Percentiles rank a stretch among this genome's conserved stretches.
These are phyloP conservation scores for Hetaerina titia DNA, from an alignment of 2,888 invertebrate species.

Conservation along the genomic window DNA sequence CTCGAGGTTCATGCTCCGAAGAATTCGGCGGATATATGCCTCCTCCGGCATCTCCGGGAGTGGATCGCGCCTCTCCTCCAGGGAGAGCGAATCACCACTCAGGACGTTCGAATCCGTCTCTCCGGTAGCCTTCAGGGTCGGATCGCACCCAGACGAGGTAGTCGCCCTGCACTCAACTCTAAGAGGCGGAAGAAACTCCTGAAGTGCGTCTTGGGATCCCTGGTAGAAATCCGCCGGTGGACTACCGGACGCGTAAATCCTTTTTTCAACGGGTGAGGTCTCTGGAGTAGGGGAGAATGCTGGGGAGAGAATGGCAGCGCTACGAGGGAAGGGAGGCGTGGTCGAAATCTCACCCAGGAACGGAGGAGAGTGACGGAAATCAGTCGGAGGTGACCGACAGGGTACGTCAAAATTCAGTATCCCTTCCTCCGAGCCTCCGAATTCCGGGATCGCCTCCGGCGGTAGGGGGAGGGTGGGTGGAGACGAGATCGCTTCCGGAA, in stretches of 20 bases:
- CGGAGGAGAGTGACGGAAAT: background rate
- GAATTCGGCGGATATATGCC: slow-evolving; percentile 44
- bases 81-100: background rate
- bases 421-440: background rate
- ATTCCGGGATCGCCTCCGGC: background rate
- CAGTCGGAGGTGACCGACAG: background rate
- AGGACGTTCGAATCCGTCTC: background rate
- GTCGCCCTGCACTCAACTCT: background rate
- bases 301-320: background rate
- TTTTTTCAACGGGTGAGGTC: background rate
- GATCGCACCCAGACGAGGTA: background rate
- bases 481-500: background rate
- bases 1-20: slow-evolving; percentile 58
- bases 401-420: background rate
- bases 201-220: background rate
- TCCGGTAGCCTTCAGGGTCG: background rate
- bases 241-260: background rate
- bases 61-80: background rate
- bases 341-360: slow-evolving; percentile 23
- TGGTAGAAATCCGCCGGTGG: no score
- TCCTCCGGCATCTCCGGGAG: slow-evolving; percentile 54
- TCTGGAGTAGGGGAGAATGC: background rate
- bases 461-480: background rate
- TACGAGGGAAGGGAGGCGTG: background rate
- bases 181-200: background rate